Evolutionary conservation across 1,140 invertebrate genomes (phyloP).

Genomic region (Lepidurus apus): DNA sequence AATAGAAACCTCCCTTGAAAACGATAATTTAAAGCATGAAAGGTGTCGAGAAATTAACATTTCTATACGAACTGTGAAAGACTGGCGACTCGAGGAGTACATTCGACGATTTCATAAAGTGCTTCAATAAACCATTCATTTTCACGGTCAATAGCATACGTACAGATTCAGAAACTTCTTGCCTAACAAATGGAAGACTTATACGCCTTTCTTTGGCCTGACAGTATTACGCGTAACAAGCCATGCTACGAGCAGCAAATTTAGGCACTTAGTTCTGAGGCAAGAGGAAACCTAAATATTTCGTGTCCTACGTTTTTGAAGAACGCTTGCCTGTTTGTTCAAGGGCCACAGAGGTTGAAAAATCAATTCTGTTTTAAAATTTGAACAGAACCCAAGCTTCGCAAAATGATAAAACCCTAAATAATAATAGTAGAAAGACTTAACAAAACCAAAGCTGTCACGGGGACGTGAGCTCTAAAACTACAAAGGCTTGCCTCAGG

Average conservation of each 20-base stretch:
- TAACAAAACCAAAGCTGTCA: too few relatives aligned
- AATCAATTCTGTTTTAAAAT: neutral
- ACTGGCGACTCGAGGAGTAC: neutral
- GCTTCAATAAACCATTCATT: neutral
- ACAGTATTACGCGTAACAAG: neutral
- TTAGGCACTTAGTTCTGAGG: conserved; percentile 8
- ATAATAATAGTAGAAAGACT: too few relatives aligned
- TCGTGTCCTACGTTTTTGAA: neutral
- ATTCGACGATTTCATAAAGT: neutral
- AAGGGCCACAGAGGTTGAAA: neutral
- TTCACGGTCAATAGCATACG: neutral
- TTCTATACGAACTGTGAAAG: neutral
- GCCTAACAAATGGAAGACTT: conserved; percentile 13
- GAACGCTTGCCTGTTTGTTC: neutral
- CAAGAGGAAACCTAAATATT: neutral
- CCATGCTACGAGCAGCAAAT: neutral
- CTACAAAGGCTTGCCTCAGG: neutral
- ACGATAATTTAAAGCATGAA: too few relatives aligned
- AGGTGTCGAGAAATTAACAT: neutral
- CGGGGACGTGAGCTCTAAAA: neutral
- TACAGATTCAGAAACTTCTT: neutral
- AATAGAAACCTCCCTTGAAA: too few relatives aligned
- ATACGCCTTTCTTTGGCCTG: neutral
- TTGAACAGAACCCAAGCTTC: neutral
- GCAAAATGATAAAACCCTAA: too few relatives aligned